phyloP scores from a whole-genome alignment of 2,888 invertebrate species.

The Calliopum simillimum region DNA sequence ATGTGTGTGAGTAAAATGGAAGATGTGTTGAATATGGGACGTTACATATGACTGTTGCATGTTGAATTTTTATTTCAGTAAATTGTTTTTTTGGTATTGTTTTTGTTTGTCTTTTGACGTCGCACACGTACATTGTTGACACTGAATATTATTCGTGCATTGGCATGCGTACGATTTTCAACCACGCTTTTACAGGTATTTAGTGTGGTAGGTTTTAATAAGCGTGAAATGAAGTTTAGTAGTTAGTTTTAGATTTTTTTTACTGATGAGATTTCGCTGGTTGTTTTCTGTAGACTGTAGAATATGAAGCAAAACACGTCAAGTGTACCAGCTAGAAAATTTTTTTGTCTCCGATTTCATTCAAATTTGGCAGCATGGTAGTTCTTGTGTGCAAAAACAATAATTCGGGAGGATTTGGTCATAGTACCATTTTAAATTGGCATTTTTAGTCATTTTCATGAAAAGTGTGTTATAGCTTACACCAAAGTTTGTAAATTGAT shows the following conservation, averaged over 20 bases:
- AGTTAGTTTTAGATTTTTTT: background rate
- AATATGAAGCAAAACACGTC: background rate
- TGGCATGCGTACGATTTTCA: slow-evolving; percentile 15
- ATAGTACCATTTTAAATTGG: no score
- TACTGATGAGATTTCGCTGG: background rate
- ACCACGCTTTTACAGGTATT: slow-evolving; percentile 6
- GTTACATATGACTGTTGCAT: no score
- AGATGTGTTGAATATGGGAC: no score
- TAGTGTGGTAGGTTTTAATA: slow-evolving; percentile 15
- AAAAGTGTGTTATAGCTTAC: no score
- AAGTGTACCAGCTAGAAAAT: no score
- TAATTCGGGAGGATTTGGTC: no score
- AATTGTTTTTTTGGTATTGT: slow-evolving; percentile 14
- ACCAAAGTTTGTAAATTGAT: no score
- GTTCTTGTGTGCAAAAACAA: no score
- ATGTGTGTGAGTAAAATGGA: slow-evolving; percentile 10
- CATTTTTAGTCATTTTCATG: no score
- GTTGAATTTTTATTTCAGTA: no score
- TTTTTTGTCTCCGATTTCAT: no score
- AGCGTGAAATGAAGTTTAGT: slow-evolving; percentile 7
- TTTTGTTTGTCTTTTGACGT: background rate
- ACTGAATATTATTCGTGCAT: background rate
- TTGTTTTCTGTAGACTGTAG: background rate
- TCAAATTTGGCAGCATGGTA: no score
- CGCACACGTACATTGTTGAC: background rate